Evolutionary conservation across 2,113 vertebrate species (phyloP).

Genomic region (Macquaria australasica): DNA sequence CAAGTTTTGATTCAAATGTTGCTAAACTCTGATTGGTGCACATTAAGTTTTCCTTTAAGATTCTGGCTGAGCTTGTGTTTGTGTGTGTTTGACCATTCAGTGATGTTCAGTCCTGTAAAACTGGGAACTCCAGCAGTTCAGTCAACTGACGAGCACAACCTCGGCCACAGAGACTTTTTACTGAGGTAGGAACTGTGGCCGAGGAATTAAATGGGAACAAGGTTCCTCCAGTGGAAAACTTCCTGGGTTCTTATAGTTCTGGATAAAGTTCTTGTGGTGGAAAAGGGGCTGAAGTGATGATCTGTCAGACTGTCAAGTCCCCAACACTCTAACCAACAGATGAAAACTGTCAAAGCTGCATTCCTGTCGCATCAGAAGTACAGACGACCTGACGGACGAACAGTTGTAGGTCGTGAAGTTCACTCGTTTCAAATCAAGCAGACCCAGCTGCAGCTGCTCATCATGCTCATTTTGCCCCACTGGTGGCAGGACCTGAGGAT

Average conservation of each 20-base stretch:
- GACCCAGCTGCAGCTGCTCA: background rate
- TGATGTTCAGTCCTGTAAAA: background rate
- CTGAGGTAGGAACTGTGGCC: slow-evolving; percentile 41
- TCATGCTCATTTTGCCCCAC: too few species aligned
- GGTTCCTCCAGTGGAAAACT: background rate
- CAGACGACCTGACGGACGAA: background rate
- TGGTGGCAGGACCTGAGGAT: too few species aligned
- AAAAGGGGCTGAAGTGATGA: background rate
- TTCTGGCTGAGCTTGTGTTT: background rate
- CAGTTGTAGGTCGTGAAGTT: too few species aligned
- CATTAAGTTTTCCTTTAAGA: background rate
- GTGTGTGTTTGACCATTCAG: background rate
- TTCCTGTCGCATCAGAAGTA: background rate
- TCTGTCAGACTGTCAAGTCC: background rate
- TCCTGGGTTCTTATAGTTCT: background rate
- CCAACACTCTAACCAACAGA: background rate
- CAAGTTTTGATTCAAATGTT: too few species aligned
- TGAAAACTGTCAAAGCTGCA: background rate
- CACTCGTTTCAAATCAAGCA: background rate
- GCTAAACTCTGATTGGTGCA: too few species aligned
- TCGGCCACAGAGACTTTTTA: slow-evolving; percentile 22
- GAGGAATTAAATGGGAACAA: background rate
- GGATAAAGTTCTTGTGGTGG: background rate
- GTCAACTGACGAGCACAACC: background rate
- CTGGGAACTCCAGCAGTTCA: background rate